Evolutionary conservation across 64 coral and sea anemone genomes (phyloP), one percentile per base, ranked within the genome.

Genomic region (Actinia equina): DNA sequence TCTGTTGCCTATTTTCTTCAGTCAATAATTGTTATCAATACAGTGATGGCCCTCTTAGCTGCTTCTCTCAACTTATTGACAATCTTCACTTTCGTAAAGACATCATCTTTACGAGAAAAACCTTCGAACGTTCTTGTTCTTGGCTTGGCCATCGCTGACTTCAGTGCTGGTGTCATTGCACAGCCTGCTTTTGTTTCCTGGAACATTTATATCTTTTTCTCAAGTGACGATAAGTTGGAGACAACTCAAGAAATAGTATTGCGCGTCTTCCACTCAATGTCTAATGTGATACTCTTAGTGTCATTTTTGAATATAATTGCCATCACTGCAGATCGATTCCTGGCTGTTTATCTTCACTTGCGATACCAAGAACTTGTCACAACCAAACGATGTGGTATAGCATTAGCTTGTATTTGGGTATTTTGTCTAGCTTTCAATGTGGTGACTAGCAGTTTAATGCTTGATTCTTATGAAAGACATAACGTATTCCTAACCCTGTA

Each of bases 291-390:
- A 8, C 44, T 81, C 1, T 44, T 9, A 2, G 78, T 52, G 16
- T 81, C 78, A 20, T 52, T 81, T 81, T 19, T 81, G 15, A 81
- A 44, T 7, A 81, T 81, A 49, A 81, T 81, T 52, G 78, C 78
- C 42, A 81, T 81, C 22, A 81, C 78, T 49, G 78, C 22, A 44
- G 78, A 81, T 81, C 78, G 78, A 52, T 81, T 81, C 78, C 78
- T 81, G 19, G 78, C 78, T 81, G 17, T 81, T 52, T 14, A 81
- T 43, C 78, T 81, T 46, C 78, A 81, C 22, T 14, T 81, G 18
- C 42, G 78, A 46, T 81, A 81, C 43, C 44, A 81, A 52, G 78
- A 81, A 12, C 44, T 81, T 81, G 78, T 81, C 22, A 81, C 78
- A 52, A 81, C 44, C 17, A 81, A 52, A 81, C 16, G 78, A 52